Percentiles rank a stretch among this genome's conserved stretches.
These are phyloP conservation scores for Acronicta psi DNA, from an alignment of 2,888 invertebrate species.

Conservation along the genomic window DNA sequence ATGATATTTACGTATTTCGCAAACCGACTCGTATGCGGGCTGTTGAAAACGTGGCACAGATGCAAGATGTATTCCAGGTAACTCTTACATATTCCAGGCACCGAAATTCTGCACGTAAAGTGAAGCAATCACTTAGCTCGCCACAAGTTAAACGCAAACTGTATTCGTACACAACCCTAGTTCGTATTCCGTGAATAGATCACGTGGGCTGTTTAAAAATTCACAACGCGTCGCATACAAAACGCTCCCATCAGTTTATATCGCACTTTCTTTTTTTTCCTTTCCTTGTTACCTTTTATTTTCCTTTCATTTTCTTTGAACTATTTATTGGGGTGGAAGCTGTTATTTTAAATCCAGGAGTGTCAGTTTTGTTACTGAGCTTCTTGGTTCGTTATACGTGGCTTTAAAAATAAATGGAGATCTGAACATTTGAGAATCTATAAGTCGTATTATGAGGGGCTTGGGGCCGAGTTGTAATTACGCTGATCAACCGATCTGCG, in stretches of 20 bases:
- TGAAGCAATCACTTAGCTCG: slow-evolving; percentile 56
- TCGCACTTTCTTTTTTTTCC: slow-evolving; percentile 55
- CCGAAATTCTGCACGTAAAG: slow-evolving; percentile 34
- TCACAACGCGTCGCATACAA: slow-evolving; percentile 57
- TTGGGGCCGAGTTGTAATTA: too few relatives aligned
- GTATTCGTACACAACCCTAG: slow-evolving; percentile 42
- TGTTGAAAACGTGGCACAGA: slow-evolving; percentile 22
- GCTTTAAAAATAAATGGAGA: neutral
- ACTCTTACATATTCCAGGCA: slow-evolving; percentile 25
- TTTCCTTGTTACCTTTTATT: slow-evolving; percentile 41
- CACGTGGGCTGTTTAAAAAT: slow-evolving; percentile 54
- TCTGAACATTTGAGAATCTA: too few relatives aligned
- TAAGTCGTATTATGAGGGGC: too few relatives aligned
- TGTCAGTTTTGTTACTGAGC: neutral
- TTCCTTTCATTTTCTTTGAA: slow-evolving; percentile 48
- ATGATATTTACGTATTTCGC: slow-evolving; percentile 30
- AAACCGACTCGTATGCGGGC: slow-evolving; percentile 1
- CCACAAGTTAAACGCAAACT: slow-evolving; percentile 46
- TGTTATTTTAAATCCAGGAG: slow-evolving; percentile 13
- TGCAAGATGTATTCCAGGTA: slow-evolving; percentile 22
- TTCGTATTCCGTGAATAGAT: slow-evolving; percentile 45
- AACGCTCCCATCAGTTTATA: slow-evolving; percentile 59
- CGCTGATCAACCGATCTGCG: too few relatives aligned
- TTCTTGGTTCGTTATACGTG: neutral
- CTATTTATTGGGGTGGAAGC: slow-evolving; percentile 40